Percentiles rank a stretch among this genome's conserved stretches.
phyloP scores from a whole-genome alignment of 1,140 invertebrate genomes.

The Platorchestia sp. region DNA sequence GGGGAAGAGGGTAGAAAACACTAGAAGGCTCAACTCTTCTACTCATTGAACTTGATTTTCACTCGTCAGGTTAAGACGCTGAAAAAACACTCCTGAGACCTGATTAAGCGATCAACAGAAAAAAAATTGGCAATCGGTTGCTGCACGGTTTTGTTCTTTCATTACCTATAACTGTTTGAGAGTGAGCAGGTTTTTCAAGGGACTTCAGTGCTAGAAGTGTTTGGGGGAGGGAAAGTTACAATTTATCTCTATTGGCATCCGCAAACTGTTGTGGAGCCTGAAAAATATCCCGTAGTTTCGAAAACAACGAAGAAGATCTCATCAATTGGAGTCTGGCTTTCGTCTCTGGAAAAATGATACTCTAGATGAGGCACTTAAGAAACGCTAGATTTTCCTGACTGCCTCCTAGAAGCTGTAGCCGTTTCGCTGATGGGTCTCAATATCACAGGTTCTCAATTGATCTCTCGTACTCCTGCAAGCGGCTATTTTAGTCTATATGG shows the following conservation, averaged over 20 bases:
- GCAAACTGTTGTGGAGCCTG: neutral
- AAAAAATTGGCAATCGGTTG: neutral
- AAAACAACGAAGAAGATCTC: conserved; percentile 42
- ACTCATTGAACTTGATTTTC: no score
- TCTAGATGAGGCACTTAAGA: conserved; percentile 9
- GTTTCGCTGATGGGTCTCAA: neutral
- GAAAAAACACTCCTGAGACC: no score
- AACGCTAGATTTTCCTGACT: neutral
- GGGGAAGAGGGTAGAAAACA: no score
- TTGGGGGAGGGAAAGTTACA: neutral
- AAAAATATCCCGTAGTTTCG: conserved; percentile 42
- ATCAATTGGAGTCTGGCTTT: conserved; percentile 12
- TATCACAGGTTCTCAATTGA: conserved; percentile 8
- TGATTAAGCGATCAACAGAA: no score
- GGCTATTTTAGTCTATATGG: neutral
- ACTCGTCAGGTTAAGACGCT: no score
- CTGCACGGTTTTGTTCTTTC: neutral
- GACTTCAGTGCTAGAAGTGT: neutral
- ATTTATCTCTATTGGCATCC: conserved; percentile 32
- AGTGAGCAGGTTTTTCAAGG: neutral
- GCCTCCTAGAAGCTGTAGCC: neutral
- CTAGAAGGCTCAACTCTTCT: no score
- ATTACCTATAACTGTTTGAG: neutral
- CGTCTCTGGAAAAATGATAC: conserved; percentile 35
- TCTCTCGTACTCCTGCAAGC: neutral